Base-by-base conservation (phyloP, 2,888 invertebrate genomes). In the Tetragnatha montana region DNA sequence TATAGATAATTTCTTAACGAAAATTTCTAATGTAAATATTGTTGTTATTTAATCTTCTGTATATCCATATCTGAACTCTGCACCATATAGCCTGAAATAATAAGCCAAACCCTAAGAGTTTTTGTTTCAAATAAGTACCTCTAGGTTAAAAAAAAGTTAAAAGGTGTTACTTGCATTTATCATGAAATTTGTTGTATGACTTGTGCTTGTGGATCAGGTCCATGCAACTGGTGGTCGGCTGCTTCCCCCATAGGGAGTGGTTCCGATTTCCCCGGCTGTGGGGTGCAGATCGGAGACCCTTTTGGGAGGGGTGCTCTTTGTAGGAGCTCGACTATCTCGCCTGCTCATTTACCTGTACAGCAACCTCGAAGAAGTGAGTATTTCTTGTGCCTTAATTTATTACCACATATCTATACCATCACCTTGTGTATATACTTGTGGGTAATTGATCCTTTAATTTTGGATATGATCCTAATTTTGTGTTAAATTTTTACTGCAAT, bases 341-440 rank as follows among this genome's bases (percentile, higher is more conserved):
- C 90, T 51, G 87, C 87, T 80, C 90, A 90, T 80, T 79, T 90
- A 19, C 50, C 79, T 19, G 83, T 90, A 19, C 90, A 85, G 47
- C 90, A 90, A 68, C 90, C 90, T 49, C 87, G 90, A 60, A 82
- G 90, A 87, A 90, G 90, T 90, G 74, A 80, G 90, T 90, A 14
- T 2, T 17, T 47, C 22, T 73, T 74, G 14, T 73, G 14, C 19
- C 12, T 60, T 60, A 17, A 12, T 60, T 60, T 35, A 35, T 35
- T 35, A 4, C 4, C 35, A 35, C n/a, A n/a, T n/a, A n/a, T n/a
- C n/a, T n/a, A n/a, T n/a, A n/a, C n/a, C n/a, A n/a, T n/a, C n/a
- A n/a, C n/a, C n/a, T 80, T 80, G 6, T 51, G 17, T 0, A 21
- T n/a, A n/a, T n/a, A n/a, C n/a, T n/a, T n/a, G n/a, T n/a, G n/a